Evolutionary conservation across 2,888 invertebrate genomes (phyloP).

Genomic region (Chrysolina americana): DNA sequence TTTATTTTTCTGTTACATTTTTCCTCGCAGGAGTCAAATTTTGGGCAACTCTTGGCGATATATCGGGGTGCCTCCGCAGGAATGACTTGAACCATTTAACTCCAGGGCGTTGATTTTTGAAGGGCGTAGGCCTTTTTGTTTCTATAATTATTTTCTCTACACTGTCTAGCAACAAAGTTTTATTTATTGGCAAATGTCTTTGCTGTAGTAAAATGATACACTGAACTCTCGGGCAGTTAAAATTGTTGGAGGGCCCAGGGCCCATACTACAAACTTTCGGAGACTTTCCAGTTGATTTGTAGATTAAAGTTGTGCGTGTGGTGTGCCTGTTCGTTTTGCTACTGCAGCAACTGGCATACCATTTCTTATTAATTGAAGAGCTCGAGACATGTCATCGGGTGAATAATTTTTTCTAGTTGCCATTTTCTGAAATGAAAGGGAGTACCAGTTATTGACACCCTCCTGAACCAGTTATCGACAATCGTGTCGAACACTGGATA

Average conservation of each 20-base stretch:
- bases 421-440: background rate
- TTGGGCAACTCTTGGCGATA: background rate
- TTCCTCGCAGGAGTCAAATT: background rate
- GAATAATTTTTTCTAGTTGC: background rate
- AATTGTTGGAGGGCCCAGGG: conserved; percentile 8
- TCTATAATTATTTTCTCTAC: background rate
- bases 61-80: background rate
- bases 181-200: background rate
- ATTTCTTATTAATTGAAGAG: background rate
- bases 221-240: background rate
- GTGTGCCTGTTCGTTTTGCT: background rate
- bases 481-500: background rate
- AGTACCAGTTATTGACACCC: background rate
- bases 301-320: background rate
- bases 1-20: background rate
- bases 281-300: conserved; percentile 1
- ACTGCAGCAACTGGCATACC: background rate
- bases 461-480: background rate
- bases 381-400: background rate
- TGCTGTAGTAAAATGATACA: background rate
- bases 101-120: background rate
- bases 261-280: background rate
- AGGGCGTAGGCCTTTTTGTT: background rate
- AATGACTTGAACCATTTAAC: background rate
- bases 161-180: background rate